Base-by-base conservation (phyloP, 1,140 invertebrate genomes). In the Hestina assimilis region DNA sequence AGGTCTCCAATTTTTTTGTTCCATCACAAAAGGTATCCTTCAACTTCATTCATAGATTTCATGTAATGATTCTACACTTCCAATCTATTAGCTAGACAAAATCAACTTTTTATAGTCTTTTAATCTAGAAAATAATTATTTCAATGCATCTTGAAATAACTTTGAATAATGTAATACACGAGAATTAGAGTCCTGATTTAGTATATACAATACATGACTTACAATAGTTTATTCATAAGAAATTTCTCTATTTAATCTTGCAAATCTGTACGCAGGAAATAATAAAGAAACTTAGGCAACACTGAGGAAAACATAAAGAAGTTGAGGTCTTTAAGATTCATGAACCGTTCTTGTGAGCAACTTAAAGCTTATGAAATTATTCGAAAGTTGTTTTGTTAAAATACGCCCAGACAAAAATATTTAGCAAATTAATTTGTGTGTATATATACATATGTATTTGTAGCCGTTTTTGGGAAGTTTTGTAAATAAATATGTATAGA, bases 1-100 rank as follows among this genome's bases (percentile, higher is more conserved):
- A 69, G 75, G 72, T 59, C 66, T 75, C 73, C 45, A 59, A 69
- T 80, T 85, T 59, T n/a, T 84, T 87, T 85, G 67, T 82, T 57
- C 56, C 59, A 74, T 61, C 67, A 78, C 65, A 74, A 81, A 75
- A 80, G 70, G 72, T 72, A 73, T 69, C 61, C 67, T 60, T 64
- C 63, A 62, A 69, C 61, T 71, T 72, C 76, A 81, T 84, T 85
- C 70, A 84, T 79, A 75, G 75, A 69, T 75, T 69, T 43, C 29
- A 40, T 48, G 59, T 46, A 41, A 50, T 20, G 23, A 46, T 21
- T n/a, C 19, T 35, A 21, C 20, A 53, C 42, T 54, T 54, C 12
- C 7, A 15, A 45, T 11, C 21, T 19, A 51, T 47, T 48, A 8
- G 24, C 14, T 35, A 21, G 21, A 17, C n/a, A 35, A 21, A 11